Evolutionary conservation across 2,797 vertebrate species (phyloP).

Genomic region (Gallinago nigripennis): DNA sequence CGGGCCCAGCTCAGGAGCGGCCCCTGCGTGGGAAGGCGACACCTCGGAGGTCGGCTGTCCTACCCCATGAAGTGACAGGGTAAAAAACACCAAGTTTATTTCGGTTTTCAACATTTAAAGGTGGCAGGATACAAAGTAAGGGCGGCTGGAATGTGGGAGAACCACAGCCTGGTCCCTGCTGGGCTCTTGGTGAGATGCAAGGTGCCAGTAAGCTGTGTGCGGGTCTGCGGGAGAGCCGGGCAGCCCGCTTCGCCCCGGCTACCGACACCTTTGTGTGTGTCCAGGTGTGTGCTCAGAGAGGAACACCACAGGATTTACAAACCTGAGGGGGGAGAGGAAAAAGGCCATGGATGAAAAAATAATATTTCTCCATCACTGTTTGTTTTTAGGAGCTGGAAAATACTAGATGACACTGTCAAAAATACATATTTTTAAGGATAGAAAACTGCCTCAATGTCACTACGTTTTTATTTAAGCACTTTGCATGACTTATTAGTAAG

Average conservation of each 20-base stretch:
- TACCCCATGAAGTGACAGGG: background rate
- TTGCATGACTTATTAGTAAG: background rate
- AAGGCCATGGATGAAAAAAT: background rate
- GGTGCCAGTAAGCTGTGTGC: background rate
- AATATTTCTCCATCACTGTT: fast-evolving
- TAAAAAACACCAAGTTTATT: background rate
- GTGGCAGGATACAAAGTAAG: background rate
- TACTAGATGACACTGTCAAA: background rate
- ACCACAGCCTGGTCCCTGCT: background rate
- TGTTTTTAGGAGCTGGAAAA: background rate
- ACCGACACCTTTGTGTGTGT: background rate
- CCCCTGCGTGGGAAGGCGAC: fast-evolving
- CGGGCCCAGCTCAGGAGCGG: background rate
- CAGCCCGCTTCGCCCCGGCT: background rate
- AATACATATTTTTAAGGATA: fast-evolving
- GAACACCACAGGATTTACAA: background rate
- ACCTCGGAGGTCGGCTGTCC: too few species aligned
- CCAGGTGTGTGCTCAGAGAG: background rate
- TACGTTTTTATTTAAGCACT: background rate
- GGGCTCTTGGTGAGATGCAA: background rate
- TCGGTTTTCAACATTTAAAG: background rate
- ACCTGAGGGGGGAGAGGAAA: background rate
- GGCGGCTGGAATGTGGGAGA: background rate
- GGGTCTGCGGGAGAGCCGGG: background rate
- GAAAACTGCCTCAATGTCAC: background rate